Conservation (phyloP, 2,888 invertebrate genomes). For the Lasioglossum morio region DNA sequence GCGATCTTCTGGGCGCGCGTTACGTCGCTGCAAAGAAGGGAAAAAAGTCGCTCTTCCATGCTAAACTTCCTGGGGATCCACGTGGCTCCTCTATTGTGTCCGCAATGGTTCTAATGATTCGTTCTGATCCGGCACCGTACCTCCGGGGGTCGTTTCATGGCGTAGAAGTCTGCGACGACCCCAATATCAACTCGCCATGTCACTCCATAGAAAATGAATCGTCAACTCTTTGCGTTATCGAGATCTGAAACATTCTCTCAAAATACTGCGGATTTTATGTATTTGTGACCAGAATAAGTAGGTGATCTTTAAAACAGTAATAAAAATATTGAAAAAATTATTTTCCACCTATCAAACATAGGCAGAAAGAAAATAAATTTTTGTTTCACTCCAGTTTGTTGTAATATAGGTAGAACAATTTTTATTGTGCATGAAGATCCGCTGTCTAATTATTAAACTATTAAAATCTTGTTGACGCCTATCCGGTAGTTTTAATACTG, state of each 20-base stretch:
- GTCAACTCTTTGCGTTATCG: neutral
- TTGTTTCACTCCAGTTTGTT: too few species aligned
- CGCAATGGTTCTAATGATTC: slow-evolving; percentile 81
- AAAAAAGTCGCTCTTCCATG: slow-evolving; percentile 60
- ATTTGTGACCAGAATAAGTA: too few species aligned
- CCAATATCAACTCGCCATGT: neutral
- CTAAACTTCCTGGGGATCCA: slow-evolving; percentile 82
- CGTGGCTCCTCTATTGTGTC: slow-evolving; percentile 76
- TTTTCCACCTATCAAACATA: too few species aligned
- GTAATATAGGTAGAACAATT: too few species aligned
- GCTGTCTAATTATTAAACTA: neutral
- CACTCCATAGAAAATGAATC: neutral
- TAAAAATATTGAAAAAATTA: too few species aligned
- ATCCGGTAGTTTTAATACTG: neutral
- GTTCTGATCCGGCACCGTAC: slow-evolving; percentile 80
- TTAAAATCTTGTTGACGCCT: neutral
- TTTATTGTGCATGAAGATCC: too few species aligned
- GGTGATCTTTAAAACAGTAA: too few species aligned
- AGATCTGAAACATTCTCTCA: neutral
- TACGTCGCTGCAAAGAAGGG: slow-evolving; percentile 38
- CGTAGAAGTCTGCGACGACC: slow-evolving; percentile 41
- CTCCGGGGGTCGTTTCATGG: slow-evolving; percentile 44
- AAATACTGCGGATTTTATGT: neutral
- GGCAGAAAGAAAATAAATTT: too few species aligned
- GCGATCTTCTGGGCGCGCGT: slow-evolving; percentile 66